Base-by-base conservation (phyloP, 2,888 invertebrate genomes). In the Blomia tropicalis region DNA sequence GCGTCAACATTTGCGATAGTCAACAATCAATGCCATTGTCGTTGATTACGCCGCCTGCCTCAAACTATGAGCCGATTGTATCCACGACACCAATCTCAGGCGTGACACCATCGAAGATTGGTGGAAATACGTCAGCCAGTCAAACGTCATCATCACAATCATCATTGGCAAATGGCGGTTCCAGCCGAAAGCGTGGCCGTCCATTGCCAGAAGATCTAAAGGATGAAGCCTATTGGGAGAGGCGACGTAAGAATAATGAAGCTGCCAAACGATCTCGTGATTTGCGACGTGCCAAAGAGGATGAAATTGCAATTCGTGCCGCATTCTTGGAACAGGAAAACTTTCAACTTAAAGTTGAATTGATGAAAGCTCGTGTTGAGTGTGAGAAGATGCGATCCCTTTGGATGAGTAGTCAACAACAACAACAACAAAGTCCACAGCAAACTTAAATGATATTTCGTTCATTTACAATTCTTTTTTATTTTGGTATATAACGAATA, bases 221-320 rank as follows among this genome's bases (percentile, higher is more conserved):
- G 70, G 89, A 91, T 71, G 84, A 85, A 2, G 82, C 84, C 0
- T 95, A 95, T 72, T 84, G 84, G 77, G 90, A 87, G 69, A 81
- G 90, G 62, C 77, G 93, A 11, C 80, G 85, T 67, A 87, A 89
- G 71, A 95, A 95, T 73, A 95, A 95, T 73, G 87, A 84, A 66
- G 93, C 95, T 0, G 95, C 95, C 0, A 95, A 95, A 74, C 80
- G 90, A 68, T 92, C 91, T 0, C 79, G 95, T 2, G 93, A 95
- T 70, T 82, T 89, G 0, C 78, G 95, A 64, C 79, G 90, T 69
- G 82, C 85, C 47, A 87, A 92, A 70, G 93, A 95, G 73, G 89
- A 92, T 68, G 88, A 90, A 69, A 83, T 92, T 59, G 89, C 91
- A 0, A 84, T 92, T 43, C 78, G 89, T 63, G 88, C 89, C 0